phyloP scores from a whole-genome alignment of 2,113 vertebrate genomes.

The Elephas maximus region DNA sequence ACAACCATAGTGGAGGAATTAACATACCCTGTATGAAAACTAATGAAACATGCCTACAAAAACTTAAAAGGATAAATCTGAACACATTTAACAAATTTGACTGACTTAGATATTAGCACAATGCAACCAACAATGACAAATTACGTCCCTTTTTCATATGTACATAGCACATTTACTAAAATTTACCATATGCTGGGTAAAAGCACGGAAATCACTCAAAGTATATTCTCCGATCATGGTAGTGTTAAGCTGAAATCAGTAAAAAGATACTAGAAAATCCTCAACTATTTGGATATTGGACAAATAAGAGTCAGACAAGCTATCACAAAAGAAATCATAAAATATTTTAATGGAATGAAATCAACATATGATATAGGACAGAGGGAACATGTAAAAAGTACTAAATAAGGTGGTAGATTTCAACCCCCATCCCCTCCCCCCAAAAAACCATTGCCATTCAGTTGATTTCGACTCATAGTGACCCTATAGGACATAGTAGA shows the following conservation, averaged over 20 bases:
- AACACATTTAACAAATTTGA: constrained; percentile 42
- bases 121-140: background rate
- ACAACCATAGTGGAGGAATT: background rate
- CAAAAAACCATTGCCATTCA: too few species aligned
- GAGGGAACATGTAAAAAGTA: background rate
- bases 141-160: background rate
- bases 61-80: constrained; percentile 7
- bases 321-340: constrained; percentile 15
- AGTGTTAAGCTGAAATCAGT: constrained; percentile 14
- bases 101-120: background rate
- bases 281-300: background rate
- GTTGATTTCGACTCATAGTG: too few species aligned
- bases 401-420: background rate
- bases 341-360: constrained; percentile 29
- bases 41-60: constrained; percentile 33
- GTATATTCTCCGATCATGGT: background rate
- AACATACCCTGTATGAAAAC: background rate
- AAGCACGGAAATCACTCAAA: background rate
- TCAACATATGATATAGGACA: background rate
- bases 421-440: too few species aligned
- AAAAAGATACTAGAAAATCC: background rate
- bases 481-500: too few species aligned
- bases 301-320: background rate
- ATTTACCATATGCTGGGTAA: background rate
- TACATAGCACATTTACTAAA: background rate